These are phyloP conservation scores for Amphipoea oculea DNA, from an alignment of 2,888 invertebrate genomes.

Conservation along the genomic window DNA sequence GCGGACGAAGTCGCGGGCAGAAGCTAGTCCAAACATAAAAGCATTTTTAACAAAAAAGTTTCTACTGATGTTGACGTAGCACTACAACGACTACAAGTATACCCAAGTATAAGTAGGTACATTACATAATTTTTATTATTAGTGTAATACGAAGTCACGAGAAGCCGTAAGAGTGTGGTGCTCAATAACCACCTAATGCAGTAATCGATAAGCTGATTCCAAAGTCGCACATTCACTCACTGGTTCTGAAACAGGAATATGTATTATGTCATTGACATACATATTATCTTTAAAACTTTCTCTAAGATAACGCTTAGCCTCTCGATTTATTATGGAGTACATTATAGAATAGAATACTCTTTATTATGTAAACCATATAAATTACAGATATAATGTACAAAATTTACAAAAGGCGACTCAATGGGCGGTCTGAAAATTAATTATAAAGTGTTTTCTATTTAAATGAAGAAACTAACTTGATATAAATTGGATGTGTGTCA, in stretches of 20 bases:
- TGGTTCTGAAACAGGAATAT: slow-evolving; percentile 5
- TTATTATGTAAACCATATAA: neutral
- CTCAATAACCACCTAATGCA: slow-evolving; percentile 59
- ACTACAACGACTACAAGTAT: neutral
- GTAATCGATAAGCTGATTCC: slow-evolving; percentile 65
- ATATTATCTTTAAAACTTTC: neutral
- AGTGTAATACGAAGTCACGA: slow-evolving; percentile 49
- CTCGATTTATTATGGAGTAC: neutral
- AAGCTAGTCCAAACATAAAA: neutral
- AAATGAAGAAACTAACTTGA: neutral
- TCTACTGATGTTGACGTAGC: too few relatives aligned
- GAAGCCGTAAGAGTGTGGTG: slow-evolving; percentile 64
- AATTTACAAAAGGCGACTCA: neutral
- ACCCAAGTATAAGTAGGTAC: neutral
- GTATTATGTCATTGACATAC: neutral
- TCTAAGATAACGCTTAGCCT: neutral
- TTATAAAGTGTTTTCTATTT: neutral
- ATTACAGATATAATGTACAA: neutral
- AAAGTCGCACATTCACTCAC: slow-evolving; percentile 32
- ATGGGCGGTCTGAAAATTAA: neutral
- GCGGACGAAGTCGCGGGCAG: too few relatives aligned
- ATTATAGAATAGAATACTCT: neutral
- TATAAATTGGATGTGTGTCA: neutral
- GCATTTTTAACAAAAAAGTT: neutral
- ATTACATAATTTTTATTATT: slow-evolving; percentile 42